A percentile compares a stretch with the other conserved stretches of the same genome.
These are phyloP conservation scores for Linhomoeus sp. DNA, from an alignment of 2,888 invertebrate species.

Conservation along the genomic window DNA sequence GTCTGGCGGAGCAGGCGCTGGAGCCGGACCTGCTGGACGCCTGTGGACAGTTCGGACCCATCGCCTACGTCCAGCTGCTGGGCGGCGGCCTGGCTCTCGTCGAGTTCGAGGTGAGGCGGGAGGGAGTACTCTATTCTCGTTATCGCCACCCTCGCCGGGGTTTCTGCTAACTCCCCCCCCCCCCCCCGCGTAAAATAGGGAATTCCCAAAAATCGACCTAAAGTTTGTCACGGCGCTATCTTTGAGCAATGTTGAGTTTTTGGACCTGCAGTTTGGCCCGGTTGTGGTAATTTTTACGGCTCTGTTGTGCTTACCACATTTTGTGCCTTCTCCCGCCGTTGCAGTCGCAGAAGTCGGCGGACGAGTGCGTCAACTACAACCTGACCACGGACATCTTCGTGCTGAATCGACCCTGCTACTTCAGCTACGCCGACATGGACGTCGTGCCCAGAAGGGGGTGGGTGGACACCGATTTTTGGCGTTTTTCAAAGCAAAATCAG, in stretches of 20 bases:
- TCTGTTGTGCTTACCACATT: too few species aligned
- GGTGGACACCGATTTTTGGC: conserved; percentile 2
- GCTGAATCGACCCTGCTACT: not conserved
- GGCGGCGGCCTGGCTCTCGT: conserved; percentile 7
- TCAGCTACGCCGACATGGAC: conserved; percentile 3
- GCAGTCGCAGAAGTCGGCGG: conserved; percentile 3
- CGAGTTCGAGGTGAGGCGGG: conserved; percentile 8
- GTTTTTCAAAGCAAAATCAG: conserved; percentile 3
- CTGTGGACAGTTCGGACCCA: conserved; percentile 4
- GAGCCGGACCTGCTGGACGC: conserved; percentile 8
- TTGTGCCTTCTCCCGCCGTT: too few species aligned
- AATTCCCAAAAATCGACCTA: too few species aligned
- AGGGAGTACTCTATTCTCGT: too few species aligned
- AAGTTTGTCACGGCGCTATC: too few species aligned
- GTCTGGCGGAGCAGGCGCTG: not conserved
- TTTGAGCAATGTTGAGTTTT: not conserved
- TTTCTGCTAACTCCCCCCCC: too few species aligned
- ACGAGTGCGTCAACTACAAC: conserved; percentile 2
- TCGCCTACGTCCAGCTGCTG: conserved; percentile 6
- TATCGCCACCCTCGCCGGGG: too few species aligned
- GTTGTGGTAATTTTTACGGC: too few species aligned
- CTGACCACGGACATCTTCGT: conserved; percentile 3
- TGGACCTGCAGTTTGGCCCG: too few species aligned
- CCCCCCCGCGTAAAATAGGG: too few species aligned
- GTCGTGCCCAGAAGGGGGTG: not conserved